phyloP scores from a whole-genome alignment of 2,888 invertebrate species.

The Adelphocoris suturalis region DNA sequence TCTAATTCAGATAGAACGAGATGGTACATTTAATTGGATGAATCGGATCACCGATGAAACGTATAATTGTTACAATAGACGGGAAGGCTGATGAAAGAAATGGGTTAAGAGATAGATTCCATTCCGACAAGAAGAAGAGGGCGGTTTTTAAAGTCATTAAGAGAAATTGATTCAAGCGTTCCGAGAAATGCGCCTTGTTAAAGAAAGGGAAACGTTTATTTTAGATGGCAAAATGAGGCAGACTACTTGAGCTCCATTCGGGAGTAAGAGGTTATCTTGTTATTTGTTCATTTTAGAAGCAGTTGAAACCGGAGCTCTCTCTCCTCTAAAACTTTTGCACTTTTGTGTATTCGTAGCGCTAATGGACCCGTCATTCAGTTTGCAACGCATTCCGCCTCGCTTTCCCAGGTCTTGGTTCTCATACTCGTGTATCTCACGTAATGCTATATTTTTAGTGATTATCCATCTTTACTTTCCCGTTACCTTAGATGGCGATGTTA shows the following conservation, averaged over 20 bases:
- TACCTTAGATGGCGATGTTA: too few species aligned
- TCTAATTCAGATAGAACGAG: too few species aligned
- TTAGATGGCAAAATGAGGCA: slow-evolving; percentile 6
- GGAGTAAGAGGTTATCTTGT: slow-evolving; percentile 36
- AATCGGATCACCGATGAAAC: too few species aligned
- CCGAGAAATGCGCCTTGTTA: slow-evolving; percentile 2
- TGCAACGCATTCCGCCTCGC: neutral
- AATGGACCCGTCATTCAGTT: slow-evolving; percentile 25
- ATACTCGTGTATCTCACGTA: too few species aligned
- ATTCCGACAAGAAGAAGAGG: neutral
- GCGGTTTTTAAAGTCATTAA: slow-evolving; percentile 1
- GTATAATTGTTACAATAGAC: too few species aligned
- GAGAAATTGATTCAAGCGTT: slow-evolving; percentile 28
- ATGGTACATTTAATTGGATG: too few species aligned
- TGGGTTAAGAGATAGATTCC: too few species aligned
- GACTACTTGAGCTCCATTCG: slow-evolving; percentile 3
- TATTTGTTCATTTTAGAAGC: slow-evolving; percentile 28
- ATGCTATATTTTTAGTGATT: too few species aligned
- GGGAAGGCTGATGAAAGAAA: too few species aligned
- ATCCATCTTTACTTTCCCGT: too few species aligned
- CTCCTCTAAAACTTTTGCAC: slow-evolving; percentile 29
- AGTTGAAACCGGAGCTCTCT: neutral
- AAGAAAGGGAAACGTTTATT: slow-evolving; percentile 8
- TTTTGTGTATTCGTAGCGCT: neutral
- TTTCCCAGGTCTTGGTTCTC: neutral